These are phyloP conservation scores for Caenorhabditis sp. DNA, from an alignment of 2,888 invertebrate genomes.

Conservation along the genomic window DNA sequence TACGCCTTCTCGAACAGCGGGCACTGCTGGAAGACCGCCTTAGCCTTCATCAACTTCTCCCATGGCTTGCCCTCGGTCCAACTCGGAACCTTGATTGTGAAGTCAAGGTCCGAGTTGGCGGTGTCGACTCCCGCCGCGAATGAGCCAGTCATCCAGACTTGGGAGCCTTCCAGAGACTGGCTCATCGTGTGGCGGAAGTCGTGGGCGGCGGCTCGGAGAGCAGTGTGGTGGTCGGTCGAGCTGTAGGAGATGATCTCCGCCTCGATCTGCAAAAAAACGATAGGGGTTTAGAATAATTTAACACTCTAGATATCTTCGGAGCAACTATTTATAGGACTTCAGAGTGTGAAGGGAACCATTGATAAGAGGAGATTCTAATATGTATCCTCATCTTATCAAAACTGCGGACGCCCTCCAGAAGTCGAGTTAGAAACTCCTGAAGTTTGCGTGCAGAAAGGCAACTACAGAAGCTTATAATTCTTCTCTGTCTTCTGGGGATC, in stretches of 20 bases:
- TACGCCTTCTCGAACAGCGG: not conserved
- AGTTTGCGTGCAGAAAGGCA: no score
- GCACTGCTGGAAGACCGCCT: not conserved
- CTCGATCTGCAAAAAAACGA: not conserved
- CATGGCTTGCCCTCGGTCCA: not conserved
- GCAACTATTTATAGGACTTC: no score
- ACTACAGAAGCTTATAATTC: no score
- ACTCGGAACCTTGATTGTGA: not conserved
- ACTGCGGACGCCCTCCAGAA: no score
- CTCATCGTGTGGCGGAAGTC: not conserved
- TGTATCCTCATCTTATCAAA: no score
- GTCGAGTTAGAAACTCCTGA: no score
- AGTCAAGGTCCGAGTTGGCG: constrained; percentile 14
- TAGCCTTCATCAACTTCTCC: not conserved
- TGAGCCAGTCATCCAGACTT: constrained; percentile 21
- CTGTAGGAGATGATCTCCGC: not conserved
- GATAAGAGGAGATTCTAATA: no score
- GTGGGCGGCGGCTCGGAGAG: not conserved
- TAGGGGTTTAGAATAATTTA: not conserved
- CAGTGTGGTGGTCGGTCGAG: not conserved
- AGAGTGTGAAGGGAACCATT: no score
- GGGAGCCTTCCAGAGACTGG: not conserved
- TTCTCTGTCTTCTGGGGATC: no score
- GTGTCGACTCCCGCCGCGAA: constrained; percentile 23
- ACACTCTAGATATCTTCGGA: no score